Conservation (phyloP, 2,113 vertebrate genomes). For the Spermophilus dauricus region DNA sequence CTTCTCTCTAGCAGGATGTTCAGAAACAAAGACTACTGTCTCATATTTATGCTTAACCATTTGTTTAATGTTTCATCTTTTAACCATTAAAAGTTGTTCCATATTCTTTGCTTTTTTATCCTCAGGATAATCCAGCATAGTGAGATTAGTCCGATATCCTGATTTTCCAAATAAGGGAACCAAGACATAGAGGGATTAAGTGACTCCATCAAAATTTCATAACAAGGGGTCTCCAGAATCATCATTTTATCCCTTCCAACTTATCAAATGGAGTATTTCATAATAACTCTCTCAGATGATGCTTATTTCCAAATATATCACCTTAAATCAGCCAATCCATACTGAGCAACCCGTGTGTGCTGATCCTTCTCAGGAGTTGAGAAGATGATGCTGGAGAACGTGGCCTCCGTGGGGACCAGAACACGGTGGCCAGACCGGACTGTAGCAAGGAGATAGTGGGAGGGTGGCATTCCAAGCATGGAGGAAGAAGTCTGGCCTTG, state of each 20-base stretch:
- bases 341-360: background rate
- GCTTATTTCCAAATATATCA: background rate
- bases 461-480: background rate
- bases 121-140: background rate
- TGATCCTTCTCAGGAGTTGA: background rate
- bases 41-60: background rate
- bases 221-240: background rate
- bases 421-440: background rate
- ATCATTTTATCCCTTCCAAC: background rate
- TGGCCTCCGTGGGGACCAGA: too few species aligned
- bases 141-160: background rate
- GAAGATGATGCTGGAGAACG: background rate
- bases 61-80: slow-evolving; percentile 42
- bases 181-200: background rate
- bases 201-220: background rate
- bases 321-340: background rate
- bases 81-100: background rate
- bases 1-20: background rate
- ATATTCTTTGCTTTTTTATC: background rate
- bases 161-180: background rate
- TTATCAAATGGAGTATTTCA: background rate
- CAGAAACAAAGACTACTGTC: background rate
- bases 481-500: background rate
- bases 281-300: too few species aligned
- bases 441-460: too few species aligned